These are phyloP conservation scores for Denticeps clupeoides DNA, from an alignment of 2,797 vertebrate genomes.

Conservation along the genomic window DNA sequence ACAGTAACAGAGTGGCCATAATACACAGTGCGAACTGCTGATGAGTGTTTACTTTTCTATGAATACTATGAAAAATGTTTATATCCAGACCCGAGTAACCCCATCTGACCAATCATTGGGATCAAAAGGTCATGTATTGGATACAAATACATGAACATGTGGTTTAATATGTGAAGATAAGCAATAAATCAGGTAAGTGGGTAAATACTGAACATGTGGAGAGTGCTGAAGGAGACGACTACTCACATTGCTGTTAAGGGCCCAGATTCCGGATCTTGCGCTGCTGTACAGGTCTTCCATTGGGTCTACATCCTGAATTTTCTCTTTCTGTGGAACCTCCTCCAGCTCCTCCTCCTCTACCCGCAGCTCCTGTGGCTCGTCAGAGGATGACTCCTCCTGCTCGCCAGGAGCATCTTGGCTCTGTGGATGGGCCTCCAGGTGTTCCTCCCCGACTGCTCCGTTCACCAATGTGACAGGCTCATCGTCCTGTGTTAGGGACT, in stretches of 20 bases:
- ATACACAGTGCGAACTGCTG: too few species aligned
- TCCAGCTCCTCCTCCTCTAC: constrained; percentile 39
- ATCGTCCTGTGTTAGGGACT: constrained; percentile 62
- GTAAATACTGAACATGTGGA: neutral
- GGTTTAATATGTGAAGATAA: too few species aligned
- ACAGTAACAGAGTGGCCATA: too few species aligned
- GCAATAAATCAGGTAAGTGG: too few species aligned
- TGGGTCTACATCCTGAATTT: constrained; percentile 35
- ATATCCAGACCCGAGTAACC: too few species aligned
- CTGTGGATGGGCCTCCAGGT: too few species aligned
- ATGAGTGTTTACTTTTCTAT: too few species aligned
- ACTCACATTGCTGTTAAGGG: constrained; percentile 31
- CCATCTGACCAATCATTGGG: too few species aligned
- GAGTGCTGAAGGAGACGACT: constrained; percentile 16
- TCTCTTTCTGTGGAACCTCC: neutral
- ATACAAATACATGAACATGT: too few species aligned
- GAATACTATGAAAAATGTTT: too few species aligned
- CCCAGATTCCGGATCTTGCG: constrained; percentile 37
- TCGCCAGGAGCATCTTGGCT: too few species aligned
- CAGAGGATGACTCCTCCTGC: constrained; percentile 12
- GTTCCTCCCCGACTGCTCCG: constrained; percentile 52
- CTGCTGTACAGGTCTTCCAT: constrained; percentile 53
- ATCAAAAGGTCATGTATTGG: too few species aligned
- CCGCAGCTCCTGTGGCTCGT: constrained; percentile 22
- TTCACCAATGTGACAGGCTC: constrained; percentile 59